Evolutionary conservation across 2,797 vertebrate genomes (phyloP).

Genomic region (Ptychadena robeensis): DNA sequence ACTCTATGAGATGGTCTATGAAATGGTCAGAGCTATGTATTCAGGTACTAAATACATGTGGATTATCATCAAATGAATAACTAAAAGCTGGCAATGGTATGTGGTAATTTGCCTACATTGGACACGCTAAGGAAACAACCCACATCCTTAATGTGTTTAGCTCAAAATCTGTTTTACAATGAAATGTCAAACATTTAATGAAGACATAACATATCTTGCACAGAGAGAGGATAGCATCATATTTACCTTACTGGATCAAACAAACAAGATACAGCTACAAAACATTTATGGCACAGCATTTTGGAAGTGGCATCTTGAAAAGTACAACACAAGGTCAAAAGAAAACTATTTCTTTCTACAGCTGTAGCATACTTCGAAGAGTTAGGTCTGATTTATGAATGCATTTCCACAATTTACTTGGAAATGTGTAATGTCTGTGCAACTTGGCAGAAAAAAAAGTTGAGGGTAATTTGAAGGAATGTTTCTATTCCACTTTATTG

Average conservation of each 20-base stretch:
- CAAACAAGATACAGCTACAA: neutral
- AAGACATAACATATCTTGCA: neutral
- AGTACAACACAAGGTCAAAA: constrained; percentile 79
- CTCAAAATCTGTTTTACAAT: neutral
- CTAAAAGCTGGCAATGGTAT: no score
- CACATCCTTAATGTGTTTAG: neutral
- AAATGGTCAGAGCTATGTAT: no score
- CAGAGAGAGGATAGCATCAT: neutral
- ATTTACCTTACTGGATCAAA: neutral
- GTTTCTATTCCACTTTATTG: constrained; percentile 81
- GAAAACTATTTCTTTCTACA: constrained; percentile 71
- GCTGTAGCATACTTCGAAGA: constrained; percentile 71
- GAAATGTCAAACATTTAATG: neutral
- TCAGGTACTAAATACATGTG: no score
- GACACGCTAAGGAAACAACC: neutral
- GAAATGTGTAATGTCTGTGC: constrained; percentile 79
- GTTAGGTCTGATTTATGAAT: constrained; percentile 83
- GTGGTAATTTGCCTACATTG: no score
- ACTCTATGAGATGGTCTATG: no score
- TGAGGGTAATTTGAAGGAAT: constrained; percentile 74
- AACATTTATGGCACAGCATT: constrained; percentile 7
- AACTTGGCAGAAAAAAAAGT: constrained; percentile 73
- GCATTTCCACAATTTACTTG: constrained; percentile 80
- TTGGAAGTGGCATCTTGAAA: constrained; percentile 50
- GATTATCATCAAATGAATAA: no score